These are phyloP conservation scores for Siphonodentalium dalli DNA, from an alignment of 2,888 invertebrate genomes.

Conservation along the genomic window DNA sequence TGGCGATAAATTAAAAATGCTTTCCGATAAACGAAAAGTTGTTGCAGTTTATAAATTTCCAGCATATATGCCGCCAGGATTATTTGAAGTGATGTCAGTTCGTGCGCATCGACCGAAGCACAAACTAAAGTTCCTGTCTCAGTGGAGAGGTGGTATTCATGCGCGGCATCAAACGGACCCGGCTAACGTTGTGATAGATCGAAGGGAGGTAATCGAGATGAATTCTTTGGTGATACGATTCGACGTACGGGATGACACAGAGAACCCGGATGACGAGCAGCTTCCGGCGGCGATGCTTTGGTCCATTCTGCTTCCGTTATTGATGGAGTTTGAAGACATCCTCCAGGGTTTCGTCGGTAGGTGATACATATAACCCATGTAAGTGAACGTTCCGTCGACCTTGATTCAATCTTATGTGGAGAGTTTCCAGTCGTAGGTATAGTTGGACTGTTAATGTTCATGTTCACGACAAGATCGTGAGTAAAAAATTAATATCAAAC, in stretches of 20 bases:
- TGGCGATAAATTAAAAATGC: slow-evolving; percentile 34
- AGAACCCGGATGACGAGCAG: slow-evolving; percentile 35
- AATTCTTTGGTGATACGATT: slow-evolving; percentile 13
- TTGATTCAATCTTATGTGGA: too few relatives aligned
- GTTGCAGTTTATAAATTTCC: slow-evolving; percentile 50
- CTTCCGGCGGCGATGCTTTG: slow-evolving; percentile 47
- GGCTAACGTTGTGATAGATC: slow-evolving; percentile 29
- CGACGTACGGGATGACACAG: slow-evolving; percentile 41
- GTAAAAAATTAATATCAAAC: too few relatives aligned
- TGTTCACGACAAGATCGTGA: too few relatives aligned
- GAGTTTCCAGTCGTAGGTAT: too few relatives aligned
- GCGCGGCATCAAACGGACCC: slow-evolving; percentile 39
- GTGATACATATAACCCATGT: not conserved
- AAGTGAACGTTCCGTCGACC: too few relatives aligned
- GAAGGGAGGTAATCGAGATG: slow-evolving; percentile 20
- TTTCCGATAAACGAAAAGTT: slow-evolving; percentile 33
- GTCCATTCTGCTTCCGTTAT: slow-evolving; percentile 51
- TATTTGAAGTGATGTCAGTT: slow-evolving; percentile 54
- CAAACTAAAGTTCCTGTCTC: slow-evolving; percentile 43
- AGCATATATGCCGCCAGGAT: slow-evolving; percentile 55
- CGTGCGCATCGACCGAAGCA: slow-evolving; percentile 39
- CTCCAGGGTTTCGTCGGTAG: slow-evolving; percentile 51
- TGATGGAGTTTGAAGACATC: slow-evolving; percentile 55
- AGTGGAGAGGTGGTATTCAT: slow-evolving; percentile 56
- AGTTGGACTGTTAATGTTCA: too few relatives aligned